Conservation (phyloP, 2,113 vertebrate genomes). For the Bambusicola thoracicus region DNA sequence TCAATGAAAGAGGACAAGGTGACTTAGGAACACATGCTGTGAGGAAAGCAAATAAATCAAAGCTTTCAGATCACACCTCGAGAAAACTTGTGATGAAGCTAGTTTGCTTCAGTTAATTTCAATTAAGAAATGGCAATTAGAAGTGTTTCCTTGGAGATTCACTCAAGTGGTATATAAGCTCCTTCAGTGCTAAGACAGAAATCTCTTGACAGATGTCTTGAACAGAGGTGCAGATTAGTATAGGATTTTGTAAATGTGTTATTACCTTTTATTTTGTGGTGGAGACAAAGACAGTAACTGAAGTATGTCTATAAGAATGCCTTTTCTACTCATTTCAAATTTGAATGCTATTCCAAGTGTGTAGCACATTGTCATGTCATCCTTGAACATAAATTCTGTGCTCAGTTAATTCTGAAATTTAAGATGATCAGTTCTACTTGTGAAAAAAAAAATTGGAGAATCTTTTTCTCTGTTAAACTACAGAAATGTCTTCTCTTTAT, state of each 20-base stretch:
- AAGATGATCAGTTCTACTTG: not conserved
- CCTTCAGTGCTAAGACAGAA: not conserved
- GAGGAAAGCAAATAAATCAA: not conserved
- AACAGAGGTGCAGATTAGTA: not conserved
- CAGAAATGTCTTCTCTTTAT: not conserved
- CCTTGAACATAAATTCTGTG: not conserved
- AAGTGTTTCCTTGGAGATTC: not conserved
- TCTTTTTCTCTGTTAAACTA: not conserved
- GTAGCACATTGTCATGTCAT: not conserved
- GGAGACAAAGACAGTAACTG: not conserved
- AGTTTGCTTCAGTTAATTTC: not conserved
- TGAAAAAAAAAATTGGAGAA: not conserved
- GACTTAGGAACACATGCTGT: not conserved
- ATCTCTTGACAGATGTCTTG: not conserved
- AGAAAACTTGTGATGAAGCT: not conserved
- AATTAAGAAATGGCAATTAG: not conserved
- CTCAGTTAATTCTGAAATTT: not conserved
- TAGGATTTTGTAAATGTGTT: not conserved
- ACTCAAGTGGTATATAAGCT: not conserved
- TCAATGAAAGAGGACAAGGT: not conserved
- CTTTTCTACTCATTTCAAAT: not conserved
- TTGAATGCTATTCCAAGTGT: not conserved
- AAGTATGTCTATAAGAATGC: not conserved
- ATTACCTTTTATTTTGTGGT: not conserved
- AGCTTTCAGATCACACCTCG: not conserved